A percentile compares a stretch with the other conserved stretches of the same genome.
phyloP scores from a whole-genome alignment of 2,113 vertebrate genomes.

The Ploceus nigricollis region DNA sequence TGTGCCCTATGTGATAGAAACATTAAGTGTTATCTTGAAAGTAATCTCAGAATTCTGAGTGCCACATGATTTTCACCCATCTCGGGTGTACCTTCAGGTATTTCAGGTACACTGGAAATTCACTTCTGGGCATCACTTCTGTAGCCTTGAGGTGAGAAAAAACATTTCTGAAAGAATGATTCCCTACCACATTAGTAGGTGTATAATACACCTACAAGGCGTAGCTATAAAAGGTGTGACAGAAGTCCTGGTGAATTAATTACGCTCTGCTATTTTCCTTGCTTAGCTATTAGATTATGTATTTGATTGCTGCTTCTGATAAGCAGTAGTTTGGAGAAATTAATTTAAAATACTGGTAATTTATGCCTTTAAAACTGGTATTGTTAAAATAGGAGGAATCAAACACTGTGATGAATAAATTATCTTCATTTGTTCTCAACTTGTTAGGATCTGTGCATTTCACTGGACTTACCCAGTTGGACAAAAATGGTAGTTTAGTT shows the following conservation, averaged over 20 bases:
- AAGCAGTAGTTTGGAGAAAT: not conserved
- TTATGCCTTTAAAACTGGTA: not conserved
- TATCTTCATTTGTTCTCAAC: not conserved
- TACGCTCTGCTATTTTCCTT: not conserved
- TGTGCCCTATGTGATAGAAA: not conserved
- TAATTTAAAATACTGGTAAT: not conserved
- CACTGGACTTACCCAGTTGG: not conserved
- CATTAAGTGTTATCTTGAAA: not conserved
- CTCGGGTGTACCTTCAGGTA: not conserved
- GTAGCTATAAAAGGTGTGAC: not conserved
- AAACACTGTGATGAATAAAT: not conserved
- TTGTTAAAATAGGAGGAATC: not conserved
- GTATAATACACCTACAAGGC: not conserved
- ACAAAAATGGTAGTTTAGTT: not conserved
- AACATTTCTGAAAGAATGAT: accelerated
- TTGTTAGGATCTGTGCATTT: not conserved
- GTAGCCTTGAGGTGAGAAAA: not conserved
- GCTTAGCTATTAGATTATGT: not conserved
- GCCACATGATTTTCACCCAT: not conserved
- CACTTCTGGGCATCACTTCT: not conserved
- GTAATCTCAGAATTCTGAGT: not conserved
- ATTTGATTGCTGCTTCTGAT: not conserved
- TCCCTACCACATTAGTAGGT: too few species aligned
- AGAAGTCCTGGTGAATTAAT: not conserved
- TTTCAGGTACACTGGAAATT: not conserved